Conservation (phyloP, 2,113 vertebrate species). For the Etia nguti region DNA sequence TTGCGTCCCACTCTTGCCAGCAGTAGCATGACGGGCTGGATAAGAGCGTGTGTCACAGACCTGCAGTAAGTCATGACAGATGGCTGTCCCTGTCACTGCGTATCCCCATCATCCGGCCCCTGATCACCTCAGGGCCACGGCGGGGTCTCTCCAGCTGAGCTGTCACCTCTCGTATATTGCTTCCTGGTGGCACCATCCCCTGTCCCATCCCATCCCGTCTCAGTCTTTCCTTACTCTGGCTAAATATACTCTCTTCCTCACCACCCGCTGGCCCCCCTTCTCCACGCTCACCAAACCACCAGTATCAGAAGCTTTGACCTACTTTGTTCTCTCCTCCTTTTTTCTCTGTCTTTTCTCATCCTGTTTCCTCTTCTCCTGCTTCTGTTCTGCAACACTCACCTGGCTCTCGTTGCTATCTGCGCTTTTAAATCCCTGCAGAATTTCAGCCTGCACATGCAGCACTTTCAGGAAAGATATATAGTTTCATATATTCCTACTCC, state of each 20-base stretch:
- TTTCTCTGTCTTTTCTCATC: neutral
- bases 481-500: neutral
- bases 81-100: neutral
- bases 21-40: neutral
- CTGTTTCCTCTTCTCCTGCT: neutral
- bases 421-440: conserved; percentile 23
- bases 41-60: neutral
- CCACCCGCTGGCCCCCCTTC: neutral
- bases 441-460: conserved; percentile 28
- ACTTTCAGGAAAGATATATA: conserved; percentile 7
- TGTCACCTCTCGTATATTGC: conserved; percentile 17
- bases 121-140: neutral
- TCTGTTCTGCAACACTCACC: conserved; percentile 13
- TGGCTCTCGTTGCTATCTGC: neutral
- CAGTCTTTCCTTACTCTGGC: conserved; percentile 4
- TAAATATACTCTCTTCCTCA: conserved; percentile 49
- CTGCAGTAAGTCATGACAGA: conserved; percentile 18
- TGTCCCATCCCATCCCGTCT: conserved; percentile 20
- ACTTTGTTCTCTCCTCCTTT: conserved; percentile 17
- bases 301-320: conserved; percentile 49
- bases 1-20: neutral
- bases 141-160: conserved; percentile 26
- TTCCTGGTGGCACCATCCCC: conserved; percentile 8
- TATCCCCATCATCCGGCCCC: neutral
- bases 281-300: neutral